Conservation (phyloP, 2,113 vertebrate species). For the Bubo blakistoni region DNA sequence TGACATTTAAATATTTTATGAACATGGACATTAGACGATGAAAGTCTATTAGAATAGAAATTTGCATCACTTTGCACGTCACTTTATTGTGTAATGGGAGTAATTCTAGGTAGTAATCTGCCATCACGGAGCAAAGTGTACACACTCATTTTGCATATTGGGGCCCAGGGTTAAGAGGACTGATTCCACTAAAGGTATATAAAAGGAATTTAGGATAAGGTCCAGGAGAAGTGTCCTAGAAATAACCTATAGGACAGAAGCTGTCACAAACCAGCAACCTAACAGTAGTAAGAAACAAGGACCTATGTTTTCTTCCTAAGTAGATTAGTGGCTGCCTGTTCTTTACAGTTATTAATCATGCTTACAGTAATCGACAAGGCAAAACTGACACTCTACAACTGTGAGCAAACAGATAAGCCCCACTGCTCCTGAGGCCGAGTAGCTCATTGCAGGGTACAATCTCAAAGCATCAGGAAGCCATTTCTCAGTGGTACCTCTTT, state of each 20-base stretch:
- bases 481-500: neutral
- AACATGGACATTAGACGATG: neutral
- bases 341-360: neutral
- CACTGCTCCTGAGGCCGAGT: fast-evolving
- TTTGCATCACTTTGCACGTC: neutral
- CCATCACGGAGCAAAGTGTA: neutral
- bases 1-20: neutral
- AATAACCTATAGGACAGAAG: neutral
- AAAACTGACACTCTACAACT: neutral
- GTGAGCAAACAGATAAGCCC: neutral
- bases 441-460: neutral
- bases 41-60: neutral
- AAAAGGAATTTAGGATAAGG: fast-evolving
- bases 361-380: neutral
- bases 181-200: fast-evolving
- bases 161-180: neutral
- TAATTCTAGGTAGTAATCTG: neutral
- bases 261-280: neutral
- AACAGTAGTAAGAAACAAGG: neutral
- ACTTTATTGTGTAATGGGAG: neutral
- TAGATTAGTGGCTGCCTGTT: neutral
- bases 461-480: neutral
- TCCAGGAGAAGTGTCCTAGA: neutral
- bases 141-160: fast-evolving
- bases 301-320: neutral